Evolutionary conservation across 2,797 vertebrate genomes (phyloP).

Genomic region (Arrhamphus sclerolepis): DNA sequence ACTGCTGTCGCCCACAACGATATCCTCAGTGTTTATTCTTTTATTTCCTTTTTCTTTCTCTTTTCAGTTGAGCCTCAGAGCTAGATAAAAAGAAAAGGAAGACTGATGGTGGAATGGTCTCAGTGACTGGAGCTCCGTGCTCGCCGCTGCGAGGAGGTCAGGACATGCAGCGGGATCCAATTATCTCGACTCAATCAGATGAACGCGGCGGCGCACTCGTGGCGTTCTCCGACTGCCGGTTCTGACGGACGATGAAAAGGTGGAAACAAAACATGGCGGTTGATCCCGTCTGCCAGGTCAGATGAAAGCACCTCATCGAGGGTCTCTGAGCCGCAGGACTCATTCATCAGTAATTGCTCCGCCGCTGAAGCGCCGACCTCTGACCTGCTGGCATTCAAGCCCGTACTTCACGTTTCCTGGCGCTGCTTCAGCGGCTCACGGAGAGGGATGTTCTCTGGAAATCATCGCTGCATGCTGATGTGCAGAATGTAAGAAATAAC

Average conservation of each 20-base stretch:
- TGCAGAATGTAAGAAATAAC: no score
- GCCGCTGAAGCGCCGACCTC: constrained; percentile 33
- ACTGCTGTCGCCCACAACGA: no score
- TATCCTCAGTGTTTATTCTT: not conserved
- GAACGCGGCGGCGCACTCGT: not conserved
- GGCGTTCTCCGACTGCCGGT: constrained; percentile 9
- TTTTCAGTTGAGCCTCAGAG: not conserved
- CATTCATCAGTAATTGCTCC: constrained; percentile 49
- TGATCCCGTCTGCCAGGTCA: constrained; percentile 1
- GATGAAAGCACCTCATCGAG: constrained; percentile 16
- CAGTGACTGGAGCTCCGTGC: constrained; percentile 1
- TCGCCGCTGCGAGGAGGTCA: constrained; percentile 20
- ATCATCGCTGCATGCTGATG: no score
- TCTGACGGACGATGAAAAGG: constrained; percentile 22
- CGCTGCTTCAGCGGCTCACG: no score
- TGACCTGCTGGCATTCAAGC: constrained; percentile 39
- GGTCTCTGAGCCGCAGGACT: constrained; percentile 35
- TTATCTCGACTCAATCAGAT: constrained; percentile 7
- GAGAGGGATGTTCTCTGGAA: no score
- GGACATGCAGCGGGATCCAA: constrained; percentile 1
- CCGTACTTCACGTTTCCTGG: not conserved
- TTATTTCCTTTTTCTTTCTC: not conserved
- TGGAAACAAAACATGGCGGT: constrained; percentile 9
- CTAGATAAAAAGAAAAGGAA: no score
- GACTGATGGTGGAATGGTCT: not conserved